Evolutionary conservation across 2,888 invertebrate species (phyloP), one percentile per base, ranked within the genome.

Genomic region (Nomada fabriciana): DNA sequence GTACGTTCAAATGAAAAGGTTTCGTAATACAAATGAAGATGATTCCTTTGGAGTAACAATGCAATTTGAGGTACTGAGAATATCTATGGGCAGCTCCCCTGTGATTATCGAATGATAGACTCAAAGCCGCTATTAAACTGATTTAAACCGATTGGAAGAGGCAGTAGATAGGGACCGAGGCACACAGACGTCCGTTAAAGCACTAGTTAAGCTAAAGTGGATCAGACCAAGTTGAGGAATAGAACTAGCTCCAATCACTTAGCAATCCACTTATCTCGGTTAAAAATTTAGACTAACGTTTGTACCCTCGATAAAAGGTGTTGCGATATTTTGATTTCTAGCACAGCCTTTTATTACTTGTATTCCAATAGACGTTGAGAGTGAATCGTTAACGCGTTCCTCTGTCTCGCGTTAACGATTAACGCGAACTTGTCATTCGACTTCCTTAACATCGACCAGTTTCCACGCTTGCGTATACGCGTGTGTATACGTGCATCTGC

Each of bases 141-240:
- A 25, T 57, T 57, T 25, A 61, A 68, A 57, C 18, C 63, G 70
- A 70, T 70, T 52, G 76, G 29, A 53, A 53, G 13, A 42, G 47
- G 23, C 57, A 25, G 55, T 53, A 52, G 53, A 59, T 64, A 25
- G 53, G 63, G 25, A 69, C 64, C 64, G 50, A 47, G 50, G 52
- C 76, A 18, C 18, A 36, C 53, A 36, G 61, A 75, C 67, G 55
- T 42, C 63, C 47, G 65, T 23, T 43, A 61, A 57, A 73, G 18
- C 64, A 69, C 67, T 67, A 63, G 55, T 68, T 70, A 67, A 71
- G 55, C 53, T 10, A 68, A 77, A 81, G 74, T 77, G 82, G 70
- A 83, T 83, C 77, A 75, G 74, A 59, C 20, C 25, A 42, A 53
- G 25, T 18, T 18, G 18, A 15, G 76, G 29, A 61, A 71, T 43